Conservation (phyloP, 2,113 vertebrate genomes). For the Tychaedon coryphoeus region DNA sequence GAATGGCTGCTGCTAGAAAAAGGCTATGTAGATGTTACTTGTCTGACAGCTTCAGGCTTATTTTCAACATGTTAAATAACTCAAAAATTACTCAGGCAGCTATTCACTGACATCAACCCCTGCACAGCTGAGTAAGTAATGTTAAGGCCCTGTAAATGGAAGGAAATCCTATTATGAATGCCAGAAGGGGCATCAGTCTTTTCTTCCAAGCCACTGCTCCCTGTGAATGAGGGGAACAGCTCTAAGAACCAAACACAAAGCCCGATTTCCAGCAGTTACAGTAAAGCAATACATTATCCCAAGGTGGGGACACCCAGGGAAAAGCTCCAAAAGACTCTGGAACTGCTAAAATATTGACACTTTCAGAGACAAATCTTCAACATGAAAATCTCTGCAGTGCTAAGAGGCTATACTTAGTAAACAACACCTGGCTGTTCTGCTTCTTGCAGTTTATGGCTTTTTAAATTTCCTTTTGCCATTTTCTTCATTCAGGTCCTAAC, state of each 20-base stretch:
- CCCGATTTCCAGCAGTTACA: neutral
- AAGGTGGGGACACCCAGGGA: neutral
- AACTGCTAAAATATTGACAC: neutral
- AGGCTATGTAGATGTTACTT: neutral
- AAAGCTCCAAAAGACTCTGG: neutral
- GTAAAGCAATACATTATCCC: neutral
- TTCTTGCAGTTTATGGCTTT: neutral
- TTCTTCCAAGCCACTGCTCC: constrained; percentile 49
- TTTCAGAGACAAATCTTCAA: neutral
- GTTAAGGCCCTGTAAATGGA: constrained; percentile 38
- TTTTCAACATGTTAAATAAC: constrained; percentile 37
- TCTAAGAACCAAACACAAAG: constrained; percentile 17
- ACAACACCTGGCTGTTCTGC: neutral
- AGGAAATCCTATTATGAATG: constrained; percentile 58
- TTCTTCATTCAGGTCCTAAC: neutral
- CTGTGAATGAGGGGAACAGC: neutral
- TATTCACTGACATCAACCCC: constrained; percentile 28
- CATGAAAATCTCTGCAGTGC: neutral
- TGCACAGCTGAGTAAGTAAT: constrained; percentile 43
- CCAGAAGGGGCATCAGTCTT: constrained; percentile 29
- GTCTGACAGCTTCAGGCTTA: constrained; percentile 32
- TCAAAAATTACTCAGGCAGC: constrained; percentile 36
- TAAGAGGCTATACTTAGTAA: neutral
- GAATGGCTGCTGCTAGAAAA: neutral
- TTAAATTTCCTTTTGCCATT: neutral